These are phyloP conservation scores for Ramphastos sulfuratus DNA, from an alignment of 2,113 vertebrate species.

Conservation along the genomic window DNA sequence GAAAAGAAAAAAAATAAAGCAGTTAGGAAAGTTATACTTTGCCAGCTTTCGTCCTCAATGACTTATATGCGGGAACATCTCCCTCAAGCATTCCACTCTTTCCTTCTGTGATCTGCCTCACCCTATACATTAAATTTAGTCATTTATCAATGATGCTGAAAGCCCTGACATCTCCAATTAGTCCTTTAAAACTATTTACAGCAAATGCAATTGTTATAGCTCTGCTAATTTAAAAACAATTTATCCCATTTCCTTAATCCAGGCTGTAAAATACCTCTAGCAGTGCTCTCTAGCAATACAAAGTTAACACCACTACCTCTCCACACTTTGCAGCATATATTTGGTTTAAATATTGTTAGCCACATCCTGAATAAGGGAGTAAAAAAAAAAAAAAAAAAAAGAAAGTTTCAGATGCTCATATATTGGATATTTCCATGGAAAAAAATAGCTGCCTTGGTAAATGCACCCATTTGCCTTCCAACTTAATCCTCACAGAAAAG, in stretches of 20 bases:
- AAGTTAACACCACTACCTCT: background rate
- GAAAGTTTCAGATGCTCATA: background rate
- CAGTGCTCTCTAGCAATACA: background rate
- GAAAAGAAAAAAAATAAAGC: background rate
- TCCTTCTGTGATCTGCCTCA: background rate
- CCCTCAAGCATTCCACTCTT: background rate
- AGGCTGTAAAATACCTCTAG: background rate
- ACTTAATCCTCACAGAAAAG: background rate
- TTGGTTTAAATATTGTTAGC: background rate
- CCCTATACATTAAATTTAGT: background rate
- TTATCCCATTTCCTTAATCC: background rate
- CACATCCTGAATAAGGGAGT: background rate
- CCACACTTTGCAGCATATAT: background rate
- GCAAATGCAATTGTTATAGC: background rate
- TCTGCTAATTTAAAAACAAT: background rate
- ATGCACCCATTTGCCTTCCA: background rate
- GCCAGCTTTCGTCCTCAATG: background rate
- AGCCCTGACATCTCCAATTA: conserved; percentile 13
- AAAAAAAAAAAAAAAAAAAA: background rate
- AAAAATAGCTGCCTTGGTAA: background rate
- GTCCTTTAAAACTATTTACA: conserved; percentile 33
- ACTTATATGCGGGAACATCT: background rate
- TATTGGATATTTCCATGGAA: background rate
- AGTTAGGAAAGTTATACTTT: background rate
- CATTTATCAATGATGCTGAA: conserved; percentile 1